Conservation (phyloP, 2,797 vertebrate species). For the Sebastes flavidus region DNA sequence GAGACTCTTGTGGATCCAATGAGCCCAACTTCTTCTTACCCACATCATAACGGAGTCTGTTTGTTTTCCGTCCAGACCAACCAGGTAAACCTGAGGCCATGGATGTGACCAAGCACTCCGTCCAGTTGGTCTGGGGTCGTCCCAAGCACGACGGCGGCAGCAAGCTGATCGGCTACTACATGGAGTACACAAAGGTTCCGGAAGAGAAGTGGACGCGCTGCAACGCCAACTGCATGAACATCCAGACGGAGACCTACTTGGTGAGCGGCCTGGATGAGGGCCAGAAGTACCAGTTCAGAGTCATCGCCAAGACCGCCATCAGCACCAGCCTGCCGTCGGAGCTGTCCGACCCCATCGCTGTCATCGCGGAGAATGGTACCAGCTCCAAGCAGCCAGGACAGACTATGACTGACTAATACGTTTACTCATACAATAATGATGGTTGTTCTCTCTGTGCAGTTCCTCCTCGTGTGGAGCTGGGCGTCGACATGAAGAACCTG, state of each 20-base stretch:
- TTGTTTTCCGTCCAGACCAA: constrained; percentile 69
- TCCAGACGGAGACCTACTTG: constrained; percentile 91
- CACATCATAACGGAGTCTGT: background rate
- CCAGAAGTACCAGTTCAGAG: constrained; percentile 93
- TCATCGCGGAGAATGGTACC: constrained; percentile 94
- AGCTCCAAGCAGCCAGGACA: background rate
- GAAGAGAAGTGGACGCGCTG: constrained; percentile 93
- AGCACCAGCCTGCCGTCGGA: constrained; percentile 94
- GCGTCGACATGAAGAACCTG: constrained; percentile 93
- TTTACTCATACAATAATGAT: background rate
- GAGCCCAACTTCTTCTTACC: too few species aligned
- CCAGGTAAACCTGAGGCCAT: constrained; percentile 97
- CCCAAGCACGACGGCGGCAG: constrained; percentile 97
- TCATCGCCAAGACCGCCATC: constrained; percentile 93
- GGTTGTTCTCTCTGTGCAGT: constrained; percentile 74
- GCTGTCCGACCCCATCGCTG: constrained; percentile 91
- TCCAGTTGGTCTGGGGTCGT: constrained; percentile 92
- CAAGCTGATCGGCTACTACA: constrained; percentile 93
- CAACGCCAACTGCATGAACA: constrained; percentile 91
- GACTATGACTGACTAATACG: background rate
- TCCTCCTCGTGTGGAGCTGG: constrained; percentile 93
- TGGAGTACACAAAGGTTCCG: constrained; percentile 93
- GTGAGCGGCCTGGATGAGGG: constrained; percentile 92
- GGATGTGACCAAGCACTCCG: constrained; percentile 91
- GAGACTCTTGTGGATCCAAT: too few species aligned